A percentile compares a stretch with the other conserved stretches of the same genome.
These are phyloP conservation scores for Cataglyphis rosenhaueri DNA, from an alignment of 2,888 invertebrate species.

Conservation along the genomic window DNA sequence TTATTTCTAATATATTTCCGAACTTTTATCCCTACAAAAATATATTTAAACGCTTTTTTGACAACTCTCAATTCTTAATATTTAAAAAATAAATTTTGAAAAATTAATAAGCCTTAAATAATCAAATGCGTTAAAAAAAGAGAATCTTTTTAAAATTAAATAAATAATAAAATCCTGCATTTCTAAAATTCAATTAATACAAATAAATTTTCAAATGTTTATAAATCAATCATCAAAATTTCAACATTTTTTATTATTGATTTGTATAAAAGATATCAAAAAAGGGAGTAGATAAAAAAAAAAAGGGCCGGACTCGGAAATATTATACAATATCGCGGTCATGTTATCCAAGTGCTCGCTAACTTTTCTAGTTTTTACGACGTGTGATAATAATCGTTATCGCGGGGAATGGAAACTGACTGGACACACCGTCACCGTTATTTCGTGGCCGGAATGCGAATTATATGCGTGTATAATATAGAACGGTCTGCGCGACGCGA, in stretches of 20 bases:
- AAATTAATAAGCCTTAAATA: neutral
- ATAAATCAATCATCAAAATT: neutral
- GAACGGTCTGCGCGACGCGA: neutral
- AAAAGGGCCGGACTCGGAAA: neutral
- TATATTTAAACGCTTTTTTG: neutral
- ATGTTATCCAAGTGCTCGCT: slow-evolving; percentile 35
- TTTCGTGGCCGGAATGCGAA: slow-evolving; percentile 52
- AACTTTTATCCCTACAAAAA: neutral
- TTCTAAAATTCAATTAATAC: neutral
- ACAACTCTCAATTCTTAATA: neutral
- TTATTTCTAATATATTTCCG: no score
- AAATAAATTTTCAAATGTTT: neutral
- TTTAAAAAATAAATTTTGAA: neutral
- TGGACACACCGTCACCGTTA: slow-evolving; percentile 53
- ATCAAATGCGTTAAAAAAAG: neutral
- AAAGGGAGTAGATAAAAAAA: neutral
- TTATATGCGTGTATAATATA: slow-evolving; percentile 47
- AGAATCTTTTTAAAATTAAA: neutral
- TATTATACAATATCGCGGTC: neutral
- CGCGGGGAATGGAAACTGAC: slow-evolving; percentile 53
- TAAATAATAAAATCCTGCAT: neutral
- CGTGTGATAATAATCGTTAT: slow-evolving; percentile 42
- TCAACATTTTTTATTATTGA: neutral
- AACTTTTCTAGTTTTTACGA: slow-evolving; percentile 29
- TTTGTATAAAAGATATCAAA: neutral